Conservation (phyloP, 2,113 vertebrate genomes). For the Callaeas wilsoni region DNA sequence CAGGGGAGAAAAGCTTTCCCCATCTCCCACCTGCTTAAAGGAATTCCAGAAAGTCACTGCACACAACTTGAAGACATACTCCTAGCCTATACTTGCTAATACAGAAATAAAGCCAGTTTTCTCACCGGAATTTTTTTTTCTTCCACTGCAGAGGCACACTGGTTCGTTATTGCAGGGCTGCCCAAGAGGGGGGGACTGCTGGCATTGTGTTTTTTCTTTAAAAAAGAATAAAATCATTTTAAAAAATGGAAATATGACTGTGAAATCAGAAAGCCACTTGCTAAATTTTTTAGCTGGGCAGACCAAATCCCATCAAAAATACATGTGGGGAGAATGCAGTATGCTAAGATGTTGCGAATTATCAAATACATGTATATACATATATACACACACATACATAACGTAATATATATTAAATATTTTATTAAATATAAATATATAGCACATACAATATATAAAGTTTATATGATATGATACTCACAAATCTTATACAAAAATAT, state of each 20-base stretch:
- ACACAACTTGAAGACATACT: neutral
- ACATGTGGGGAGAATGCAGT: neutral
- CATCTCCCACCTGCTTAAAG: neutral
- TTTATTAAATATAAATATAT: neutral
- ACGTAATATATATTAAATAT: neutral
- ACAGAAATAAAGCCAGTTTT: neutral
- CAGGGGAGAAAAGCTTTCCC: neutral
- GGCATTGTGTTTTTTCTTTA: slow-evolving; percentile 70
- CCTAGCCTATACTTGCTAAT: neutral
- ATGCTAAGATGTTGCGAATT: neutral
- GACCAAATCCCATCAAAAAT: neutral
- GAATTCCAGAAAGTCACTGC: neutral
- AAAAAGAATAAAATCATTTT: slow-evolving; percentile 2
- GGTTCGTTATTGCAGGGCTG: slow-evolving; percentile 69
- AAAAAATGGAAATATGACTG: neutral
- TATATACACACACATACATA: neutral
- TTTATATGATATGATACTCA: neutral
- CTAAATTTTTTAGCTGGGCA: neutral
- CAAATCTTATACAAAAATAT: neutral
- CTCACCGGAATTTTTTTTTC: slow-evolving; percentile 75
- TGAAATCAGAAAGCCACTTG: neutral
- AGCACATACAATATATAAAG: neutral
- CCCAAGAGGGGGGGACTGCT: slow-evolving; percentile 66
- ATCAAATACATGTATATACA: neutral
- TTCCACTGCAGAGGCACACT: slow-evolving; percentile 68